Base-by-base conservation (phyloP, 2,113 vertebrate species). In the human region DNA sequence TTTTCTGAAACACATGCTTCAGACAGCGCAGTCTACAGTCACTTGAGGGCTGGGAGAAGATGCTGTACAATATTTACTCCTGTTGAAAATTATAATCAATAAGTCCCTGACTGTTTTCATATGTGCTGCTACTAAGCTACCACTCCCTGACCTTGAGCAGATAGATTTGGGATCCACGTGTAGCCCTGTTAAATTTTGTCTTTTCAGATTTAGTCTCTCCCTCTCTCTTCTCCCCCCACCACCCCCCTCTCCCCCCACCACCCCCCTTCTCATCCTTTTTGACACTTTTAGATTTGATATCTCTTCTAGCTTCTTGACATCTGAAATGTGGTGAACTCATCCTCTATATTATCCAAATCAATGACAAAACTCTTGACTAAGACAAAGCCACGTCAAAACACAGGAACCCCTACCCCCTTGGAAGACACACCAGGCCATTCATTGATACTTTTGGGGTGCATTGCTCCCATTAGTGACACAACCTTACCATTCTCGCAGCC, bases 381-480 rank as follows among this genome's bases (percentile, higher is more conserved):
- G 32, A 90, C n/a, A 64, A 80, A 96, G 61, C 6, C 76, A 38
- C 43, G 6, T n/a, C 48, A 52, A n/a, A 40, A 23, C 35, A 38
- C 25, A 40, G 40, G 3, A 66, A 68, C 32, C 16, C 6, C 16
- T 3, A 32, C 11, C 38, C 23, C 20, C 43, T 55, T 64, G 68
- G 68, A 59, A 22, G n/a, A 48, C 14, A 23, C 8, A 22, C 5
- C 12, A 30, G 4, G 23, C 25, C 18, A 40, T 43, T 6, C 9
- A 0, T 0, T 25, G 50, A 43, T 32, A 22, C 43, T 20, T 4
- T 32, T 3, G n/a, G 83, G 30, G 16, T 13, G 14, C 23, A 2
- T 22, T 10, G 25, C 76, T 59, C 70, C 43, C 12, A 7, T 38
- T 32, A 48, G 75, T 4, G 38, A 79, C 32, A 27, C n/a, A n/a